phyloP scores from a whole-genome alignment of 1,140 invertebrate species.

The Alviniconcha marisindica region DNA sequence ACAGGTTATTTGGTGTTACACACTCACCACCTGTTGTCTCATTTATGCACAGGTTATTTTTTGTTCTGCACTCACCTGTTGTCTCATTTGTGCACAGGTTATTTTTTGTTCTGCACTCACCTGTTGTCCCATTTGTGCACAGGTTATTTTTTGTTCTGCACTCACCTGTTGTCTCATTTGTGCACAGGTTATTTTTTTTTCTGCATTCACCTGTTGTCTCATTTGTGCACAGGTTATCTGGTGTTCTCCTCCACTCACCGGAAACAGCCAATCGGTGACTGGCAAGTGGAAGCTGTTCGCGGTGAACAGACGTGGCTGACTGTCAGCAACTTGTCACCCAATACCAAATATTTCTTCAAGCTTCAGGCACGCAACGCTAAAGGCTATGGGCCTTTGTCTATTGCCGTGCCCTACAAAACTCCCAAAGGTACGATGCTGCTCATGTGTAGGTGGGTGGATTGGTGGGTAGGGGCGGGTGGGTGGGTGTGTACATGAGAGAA shows the following conservation, averaged over 20 bases:
- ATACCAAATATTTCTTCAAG: conserved; percentile 37
- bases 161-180: no score
- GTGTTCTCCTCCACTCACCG: conserved; percentile 3
- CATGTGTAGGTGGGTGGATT: no score
- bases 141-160: no score
- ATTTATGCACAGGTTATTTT: no score
- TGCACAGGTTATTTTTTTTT: conserved; percentile 11
- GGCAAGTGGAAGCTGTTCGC: conserved; percentile 12
- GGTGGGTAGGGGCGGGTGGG: no score
- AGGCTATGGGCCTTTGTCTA: conserved; percentile 39
- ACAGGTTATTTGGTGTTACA: no score
- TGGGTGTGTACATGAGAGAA: no score
- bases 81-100: no score
- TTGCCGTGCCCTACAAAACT: conserved; percentile 28
- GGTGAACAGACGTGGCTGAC: neutral
- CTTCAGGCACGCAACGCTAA: conserved; percentile 34
- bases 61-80: no score
- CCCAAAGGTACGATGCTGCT: conserved; percentile 41
- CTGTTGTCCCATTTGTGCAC: no score
- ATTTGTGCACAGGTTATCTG: neutral
- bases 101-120: no score
- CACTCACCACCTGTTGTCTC: no score
- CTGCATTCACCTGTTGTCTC: neutral
- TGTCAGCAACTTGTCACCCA: conserved; percentile 15
- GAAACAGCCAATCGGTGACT: conserved; percentile 13